Evolutionary conservation across 2,888 invertebrate species (phyloP).

Genomic region (Drosophila siamana): DNA sequence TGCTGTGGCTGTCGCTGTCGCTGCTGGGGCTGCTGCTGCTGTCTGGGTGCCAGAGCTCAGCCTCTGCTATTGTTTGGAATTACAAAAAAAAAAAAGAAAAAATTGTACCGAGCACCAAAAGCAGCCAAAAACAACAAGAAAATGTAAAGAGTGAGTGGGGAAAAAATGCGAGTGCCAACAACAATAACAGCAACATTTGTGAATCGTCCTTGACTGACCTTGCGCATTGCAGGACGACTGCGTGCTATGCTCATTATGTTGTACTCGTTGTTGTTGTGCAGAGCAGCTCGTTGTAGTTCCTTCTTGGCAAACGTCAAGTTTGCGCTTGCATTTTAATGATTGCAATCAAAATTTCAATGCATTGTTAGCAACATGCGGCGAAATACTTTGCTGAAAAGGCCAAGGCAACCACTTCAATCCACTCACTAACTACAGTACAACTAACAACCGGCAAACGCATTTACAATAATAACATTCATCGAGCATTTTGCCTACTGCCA

Average conservation of each 20-base stretch:
- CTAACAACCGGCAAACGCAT: constrained; percentile 22
- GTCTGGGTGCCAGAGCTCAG: constrained; percentile 19
- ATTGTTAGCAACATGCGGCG: constrained; percentile 62
- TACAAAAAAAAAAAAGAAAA: constrained; percentile 34
- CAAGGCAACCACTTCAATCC: constrained; percentile 39
- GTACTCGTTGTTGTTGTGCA: constrained; percentile 29
- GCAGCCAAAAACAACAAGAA: constrained; percentile 23
- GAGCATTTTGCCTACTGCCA: constrained; percentile 4
- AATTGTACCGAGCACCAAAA: constrained; percentile 22
- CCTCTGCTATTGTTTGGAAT: constrained; percentile 50
- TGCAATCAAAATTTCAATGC: constrained; percentile 77
- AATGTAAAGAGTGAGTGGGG: constrained; percentile 3
- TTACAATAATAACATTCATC: constrained; percentile 21
- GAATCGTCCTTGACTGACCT: constrained; percentile 73
- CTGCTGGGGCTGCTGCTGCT: constrained; percentile 53
- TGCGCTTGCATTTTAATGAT: constrained; percentile 72
- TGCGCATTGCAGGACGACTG: constrained; percentile 63
- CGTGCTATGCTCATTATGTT: constrained; percentile 69
- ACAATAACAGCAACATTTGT: constrained; percentile 53
- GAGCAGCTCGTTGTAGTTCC: constrained; percentile 16
- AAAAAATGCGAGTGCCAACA: constrained; percentile 13
- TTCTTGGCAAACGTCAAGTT: constrained; percentile 51
- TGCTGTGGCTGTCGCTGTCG: constrained; percentile 56
- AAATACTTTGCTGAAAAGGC: constrained; percentile 39
- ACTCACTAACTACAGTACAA: no score